phyloP scores from a whole-genome alignment of 2,888 invertebrate genomes.

The Caenorhabditis virilis region DNA sequence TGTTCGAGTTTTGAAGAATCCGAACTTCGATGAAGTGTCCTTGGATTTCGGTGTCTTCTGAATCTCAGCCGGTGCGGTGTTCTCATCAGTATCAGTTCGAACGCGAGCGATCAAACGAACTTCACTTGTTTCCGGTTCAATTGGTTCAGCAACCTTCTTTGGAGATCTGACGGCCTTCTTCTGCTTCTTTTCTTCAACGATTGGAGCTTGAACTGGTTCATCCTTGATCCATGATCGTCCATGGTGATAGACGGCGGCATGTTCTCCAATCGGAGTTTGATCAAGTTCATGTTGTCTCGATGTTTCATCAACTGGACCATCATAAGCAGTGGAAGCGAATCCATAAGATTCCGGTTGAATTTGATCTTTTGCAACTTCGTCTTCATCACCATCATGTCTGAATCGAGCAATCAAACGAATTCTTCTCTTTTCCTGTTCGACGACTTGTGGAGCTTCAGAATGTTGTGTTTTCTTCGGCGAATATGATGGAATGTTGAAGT shows the following conservation, averaged over 20 bases:
- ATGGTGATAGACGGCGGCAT: conserved; percentile 31
- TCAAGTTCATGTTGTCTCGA: conserved; percentile 17
- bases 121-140: conserved; percentile 20
- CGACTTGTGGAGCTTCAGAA: conserved; percentile 4
- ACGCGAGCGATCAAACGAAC: conserved; percentile 32
- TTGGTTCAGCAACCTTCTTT: conserved; percentile 14
- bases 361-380: conserved; percentile 18
- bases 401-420: conserved; percentile 9
- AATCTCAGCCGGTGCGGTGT: background rate
- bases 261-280: conserved; percentile 20
- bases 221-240: conserved; percentile 23
- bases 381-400: conserved; percentile 24
- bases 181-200: too few relatives aligned
- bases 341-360: conserved; percentile 22
- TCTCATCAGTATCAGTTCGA: background rate
- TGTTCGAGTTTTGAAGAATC: too few relatives aligned
- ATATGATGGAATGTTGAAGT: conserved; percentile 13
- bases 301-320: conserved; percentile 22
- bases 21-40: conserved; percentile 1
- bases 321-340: conserved; percentile 13
- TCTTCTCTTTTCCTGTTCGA: conserved; percentile 7
- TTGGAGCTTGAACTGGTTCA: too few relatives aligned
- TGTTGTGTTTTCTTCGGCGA: conserved; percentile 15
- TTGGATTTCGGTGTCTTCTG: background rate
- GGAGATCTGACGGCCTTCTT: too few relatives aligned